Conservation (phyloP, 2,113 vertebrate species). For the Atractosteus spatula region DNA sequence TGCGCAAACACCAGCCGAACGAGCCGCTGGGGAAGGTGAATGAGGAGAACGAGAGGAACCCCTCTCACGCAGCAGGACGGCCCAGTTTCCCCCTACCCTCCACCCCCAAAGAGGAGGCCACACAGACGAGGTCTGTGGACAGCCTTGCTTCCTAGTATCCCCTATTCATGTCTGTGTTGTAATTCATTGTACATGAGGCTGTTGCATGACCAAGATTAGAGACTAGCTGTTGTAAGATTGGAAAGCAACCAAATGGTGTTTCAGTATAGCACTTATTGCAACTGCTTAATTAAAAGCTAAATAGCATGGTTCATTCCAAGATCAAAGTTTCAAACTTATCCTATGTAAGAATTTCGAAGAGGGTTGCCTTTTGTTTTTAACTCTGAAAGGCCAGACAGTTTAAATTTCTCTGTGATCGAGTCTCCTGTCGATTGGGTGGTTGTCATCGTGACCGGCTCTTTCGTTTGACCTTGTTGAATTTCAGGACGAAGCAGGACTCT, state of each 20-base stretch:
- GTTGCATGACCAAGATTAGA: too few species aligned
- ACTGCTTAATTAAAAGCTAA: too few species aligned
- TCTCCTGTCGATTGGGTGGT: too few species aligned
- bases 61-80: slow-evolving; percentile 35
- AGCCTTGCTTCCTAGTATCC: background rate
- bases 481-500: slow-evolving; percentile 74
- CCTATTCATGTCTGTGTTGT: background rate
- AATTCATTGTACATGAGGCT: background rate
- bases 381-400: too few species aligned
- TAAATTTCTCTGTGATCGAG: too few species aligned
- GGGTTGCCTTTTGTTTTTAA: too few species aligned
- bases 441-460: too few species aligned
- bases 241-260: background rate
- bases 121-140: slow-evolving; percentile 63
- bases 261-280: too few species aligned
- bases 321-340: too few species aligned
- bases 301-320: too few species aligned
- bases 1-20: slow-evolving; percentile 58
- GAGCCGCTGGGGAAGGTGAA: slow-evolving; percentile 69
- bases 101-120: slow-evolving; percentile 65
- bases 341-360: too few species aligned
- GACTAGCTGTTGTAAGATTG: background rate
- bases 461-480: slow-evolving; percentile 4
- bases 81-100: slow-evolving; percentile 54
- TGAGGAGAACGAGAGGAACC: slow-evolving; percentile 78